Evolutionary conservation across 1,140 invertebrate genomes (phyloP).

Genomic region (Drosophila gunungcola): DNA sequence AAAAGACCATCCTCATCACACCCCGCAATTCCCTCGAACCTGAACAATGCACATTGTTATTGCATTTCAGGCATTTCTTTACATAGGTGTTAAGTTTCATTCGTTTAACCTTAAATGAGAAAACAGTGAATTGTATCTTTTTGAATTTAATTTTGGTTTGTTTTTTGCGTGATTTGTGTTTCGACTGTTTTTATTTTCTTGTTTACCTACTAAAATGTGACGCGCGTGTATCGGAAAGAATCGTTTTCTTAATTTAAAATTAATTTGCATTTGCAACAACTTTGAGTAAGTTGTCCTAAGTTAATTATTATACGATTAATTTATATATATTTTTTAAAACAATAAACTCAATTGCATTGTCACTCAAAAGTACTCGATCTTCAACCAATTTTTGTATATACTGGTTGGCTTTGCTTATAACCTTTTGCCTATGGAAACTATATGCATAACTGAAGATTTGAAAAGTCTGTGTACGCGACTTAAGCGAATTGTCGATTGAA

Average conservation of each 20-base stretch:
- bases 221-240: constrained; percentile 33
- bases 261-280: constrained; percentile 57
- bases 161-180: constrained; percentile 58
- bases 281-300: constrained; percentile 67
- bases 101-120: constrained; percentile 27
- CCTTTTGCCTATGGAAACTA: constrained; percentile 9
- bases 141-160: constrained; percentile 47
- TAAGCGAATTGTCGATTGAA: constrained; percentile 21
- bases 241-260: constrained; percentile 28
- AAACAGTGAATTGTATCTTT: constrained; percentile 18
- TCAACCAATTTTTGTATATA: constrained; percentile 25
- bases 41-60: constrained; percentile 52
- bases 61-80: constrained; percentile 44
- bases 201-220: constrained; percentile 34
- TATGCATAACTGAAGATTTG: constrained; percentile 24
- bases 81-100: constrained; percentile 69
- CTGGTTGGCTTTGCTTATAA: constrained; percentile 30
- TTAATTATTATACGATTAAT: constrained; percentile 66
- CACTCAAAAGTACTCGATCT: constrained; percentile 28
- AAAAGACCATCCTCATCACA: constrained; percentile 58
- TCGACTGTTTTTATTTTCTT: constrained; percentile 33
- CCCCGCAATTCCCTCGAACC: constrained; percentile 16
- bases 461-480: constrained; percentile 24
- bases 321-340: constrained; percentile 60
- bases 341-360: constrained; percentile 58